These are phyloP conservation scores for Lepetodrilus schrolli DNA, from an alignment of 2,888 invertebrate species.

Conservation along the genomic window DNA sequence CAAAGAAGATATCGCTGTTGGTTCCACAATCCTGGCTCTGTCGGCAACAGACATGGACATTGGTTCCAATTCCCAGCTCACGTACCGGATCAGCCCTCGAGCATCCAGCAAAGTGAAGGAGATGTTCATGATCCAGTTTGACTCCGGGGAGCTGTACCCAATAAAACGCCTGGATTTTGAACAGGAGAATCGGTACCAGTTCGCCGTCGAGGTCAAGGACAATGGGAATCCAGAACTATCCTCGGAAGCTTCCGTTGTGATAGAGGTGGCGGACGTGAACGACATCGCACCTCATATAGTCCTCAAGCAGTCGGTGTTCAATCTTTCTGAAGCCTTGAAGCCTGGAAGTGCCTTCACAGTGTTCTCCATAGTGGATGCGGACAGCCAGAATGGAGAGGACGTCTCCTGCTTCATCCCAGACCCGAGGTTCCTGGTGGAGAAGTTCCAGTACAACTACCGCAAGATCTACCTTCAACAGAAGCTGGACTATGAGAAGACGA, in stretches of 20 bases:
- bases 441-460: slow-evolving; percentile 40
- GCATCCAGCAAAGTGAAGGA: slow-evolving; percentile 54
- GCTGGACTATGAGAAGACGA: slow-evolving; percentile 45
- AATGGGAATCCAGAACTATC: slow-evolving; percentile 55
- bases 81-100: slow-evolving; percentile 73
- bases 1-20: slow-evolving; percentile 55
- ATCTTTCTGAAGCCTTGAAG: slow-evolving; percentile 80
- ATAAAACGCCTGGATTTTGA: slow-evolving; percentile 89
- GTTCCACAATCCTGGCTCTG: slow-evolving; percentile 76
- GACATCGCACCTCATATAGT: slow-evolving; percentile 92
- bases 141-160: slow-evolving; percentile 89
- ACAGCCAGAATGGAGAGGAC: slow-evolving; percentile 59
- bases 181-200: slow-evolving; percentile 82
- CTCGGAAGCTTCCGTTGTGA: slow-evolving; percentile 78
- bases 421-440: slow-evolving; percentile 42
- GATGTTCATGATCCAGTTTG: slow-evolving; percentile 82
- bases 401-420: slow-evolving; percentile 40
- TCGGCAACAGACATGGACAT: slow-evolving; percentile 89
- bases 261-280: slow-evolving; percentile 81
- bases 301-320: slow-evolving; percentile 84
- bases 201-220: slow-evolving; percentile 78
- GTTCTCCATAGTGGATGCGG: slow-evolving; percentile 82
- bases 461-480: slow-evolving; percentile 42
- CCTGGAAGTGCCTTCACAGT: slow-evolving; percentile 95
- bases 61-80: slow-evolving; percentile 82